Evolutionary conservation across 35 echinoderm and acorn worm genomes (phyloP), one percentile per base, ranked within the genome.

Genomic region (Ophioderma brevispina): DNA sequence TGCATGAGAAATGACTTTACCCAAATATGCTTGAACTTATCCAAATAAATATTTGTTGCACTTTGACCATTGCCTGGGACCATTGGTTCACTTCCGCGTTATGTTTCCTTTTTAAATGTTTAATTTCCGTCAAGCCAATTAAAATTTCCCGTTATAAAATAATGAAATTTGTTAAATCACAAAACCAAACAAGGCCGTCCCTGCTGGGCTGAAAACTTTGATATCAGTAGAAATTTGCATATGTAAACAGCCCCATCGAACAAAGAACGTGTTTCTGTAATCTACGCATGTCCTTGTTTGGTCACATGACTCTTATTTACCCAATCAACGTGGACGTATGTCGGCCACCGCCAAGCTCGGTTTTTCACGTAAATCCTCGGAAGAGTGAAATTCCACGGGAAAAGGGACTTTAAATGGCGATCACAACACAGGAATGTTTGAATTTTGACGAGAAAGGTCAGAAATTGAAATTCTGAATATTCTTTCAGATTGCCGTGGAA

Each of bases 301-400:
- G 80, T 77, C 89, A 91, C 43, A 64, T 91, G 89, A 84, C 59
- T 19, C 30, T 37, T 39, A 25, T 91, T 35, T 70, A 52, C 15
- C 89, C 80, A 91, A 91, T 91, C 89, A 91, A 36, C 30, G 42
- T 0, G 23, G 31, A 38, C 33, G 81, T 64, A 70, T 91, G 38
- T 84, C 64, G 36, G 81, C 64, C 89, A 91, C 89, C 89, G 89
- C 89, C 89, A 84, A 91, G 89, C 81, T 91, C 41, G 82, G 89
- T 84, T 91, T 91, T 38, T 40, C n/a, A 32, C 31, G 88, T 13
- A 80, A 46, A 28, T 79, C n/a, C 13, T 81, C 11, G 50, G 39
- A 33, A 56, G 35, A 80, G 46, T 39, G 39, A 79, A 42, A 84
- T 84, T 85, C 64, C 56, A 78, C 34, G 37, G 89, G 46, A 85